These are phyloP conservation scores for Argopecten irradians DNA, from an alignment of 1,140 invertebrate genomes.

Conservation along the genomic window DNA sequence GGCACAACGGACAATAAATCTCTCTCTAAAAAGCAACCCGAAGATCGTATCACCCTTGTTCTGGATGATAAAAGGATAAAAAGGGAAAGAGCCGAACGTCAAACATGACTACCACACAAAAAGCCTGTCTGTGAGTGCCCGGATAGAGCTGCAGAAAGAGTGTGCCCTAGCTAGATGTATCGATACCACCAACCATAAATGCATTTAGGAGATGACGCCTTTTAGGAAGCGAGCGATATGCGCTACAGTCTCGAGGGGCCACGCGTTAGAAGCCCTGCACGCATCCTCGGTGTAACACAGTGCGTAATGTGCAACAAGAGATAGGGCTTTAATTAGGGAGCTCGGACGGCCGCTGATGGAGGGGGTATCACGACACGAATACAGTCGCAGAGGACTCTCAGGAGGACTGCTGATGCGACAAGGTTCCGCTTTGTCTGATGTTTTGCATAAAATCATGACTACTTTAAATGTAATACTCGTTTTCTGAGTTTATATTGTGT, in stretches of 20 bases:
- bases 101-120: slow-evolving; percentile 1
- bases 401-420: not conserved
- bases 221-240: slow-evolving; percentile 11
- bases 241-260: not conserved
- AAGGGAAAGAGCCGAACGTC: not conserved
- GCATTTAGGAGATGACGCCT: slow-evolving; percentile 7
- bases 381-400: not conserved
- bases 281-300: not conserved
- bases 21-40: not conserved
- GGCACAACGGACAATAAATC: slow-evolving; percentile 6
- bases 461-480: slow-evolving; percentile 18
- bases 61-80: not conserved
- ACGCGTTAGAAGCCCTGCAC: not conserved
- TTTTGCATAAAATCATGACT: slow-evolving; percentile 22
- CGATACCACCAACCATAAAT: slow-evolving; percentile 2
- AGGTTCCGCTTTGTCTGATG: slow-evolving; percentile 14
- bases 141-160: slow-evolving; percentile 13
- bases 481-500: slow-evolving; percentile 10
- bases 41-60: not conserved
- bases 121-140: not conserved
- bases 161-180: not conserved
- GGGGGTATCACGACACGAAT: not conserved
- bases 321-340: slow-evolving; percentile 15
- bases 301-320: slow-evolving; percentile 15
- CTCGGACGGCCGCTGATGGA: not conserved